Conservation (phyloP, 2,113 vertebrate species). For the Chlorodrepanis virens region DNA sequence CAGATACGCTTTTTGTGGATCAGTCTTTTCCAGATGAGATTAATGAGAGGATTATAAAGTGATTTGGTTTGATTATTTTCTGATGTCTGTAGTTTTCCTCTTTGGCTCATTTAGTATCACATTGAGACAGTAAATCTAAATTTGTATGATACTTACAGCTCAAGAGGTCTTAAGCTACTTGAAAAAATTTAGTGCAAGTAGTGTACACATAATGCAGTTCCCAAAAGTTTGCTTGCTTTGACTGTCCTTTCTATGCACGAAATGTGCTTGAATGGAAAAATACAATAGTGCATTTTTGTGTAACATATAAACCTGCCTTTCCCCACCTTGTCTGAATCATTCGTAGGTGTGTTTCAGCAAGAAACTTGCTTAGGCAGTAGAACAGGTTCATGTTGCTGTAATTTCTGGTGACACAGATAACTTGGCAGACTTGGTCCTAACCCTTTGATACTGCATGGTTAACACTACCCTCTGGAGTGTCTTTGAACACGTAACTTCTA, state of each 20-base stretch:
- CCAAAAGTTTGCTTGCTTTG: not conserved
- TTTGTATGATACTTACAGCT: not conserved
- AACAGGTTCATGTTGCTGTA: slow-evolving; percentile 61
- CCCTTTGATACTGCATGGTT: not conserved
- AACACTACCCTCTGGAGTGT: not conserved
- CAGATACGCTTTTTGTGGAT: not conserved
- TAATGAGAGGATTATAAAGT: not conserved
- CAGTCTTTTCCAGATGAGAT: not conserved
- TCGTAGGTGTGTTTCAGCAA: slow-evolving; percentile 34
- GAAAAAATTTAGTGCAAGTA: not conserved
- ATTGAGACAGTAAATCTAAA: not conserved
- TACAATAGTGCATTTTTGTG: slow-evolving; percentile 53
- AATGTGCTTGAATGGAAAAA: slow-evolving; percentile 58
- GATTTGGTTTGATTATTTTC: not conserved
- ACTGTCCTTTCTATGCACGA: not conserved
- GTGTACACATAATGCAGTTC: not conserved
- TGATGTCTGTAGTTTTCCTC: not conserved
- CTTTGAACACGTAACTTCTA: not conserved
- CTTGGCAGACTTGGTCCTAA: not conserved
- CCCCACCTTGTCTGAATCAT: slow-evolving; percentile 61
- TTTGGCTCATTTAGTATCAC: not conserved
- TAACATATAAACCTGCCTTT: slow-evolving; percentile 34
- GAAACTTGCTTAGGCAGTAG: slow-evolving; percentile 62
- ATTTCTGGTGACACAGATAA: slow-evolving; percentile 53
- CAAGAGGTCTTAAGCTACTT: not conserved